phyloP scores from a whole-genome alignment of 2,113 vertebrate genomes.

The Procavia capensis region DNA sequence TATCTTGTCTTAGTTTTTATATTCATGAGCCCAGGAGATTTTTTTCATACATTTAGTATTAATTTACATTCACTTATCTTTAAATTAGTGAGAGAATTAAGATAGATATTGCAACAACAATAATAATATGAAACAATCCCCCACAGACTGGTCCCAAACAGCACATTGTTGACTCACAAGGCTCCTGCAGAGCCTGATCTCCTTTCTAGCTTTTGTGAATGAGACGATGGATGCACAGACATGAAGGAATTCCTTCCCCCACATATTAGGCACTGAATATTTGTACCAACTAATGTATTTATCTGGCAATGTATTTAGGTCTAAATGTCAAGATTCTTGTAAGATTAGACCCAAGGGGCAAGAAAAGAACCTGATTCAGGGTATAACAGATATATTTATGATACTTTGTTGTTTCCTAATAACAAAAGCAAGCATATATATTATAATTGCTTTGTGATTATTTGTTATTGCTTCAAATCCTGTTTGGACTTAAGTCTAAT shows the following conservation, averaged over 20 bases:
- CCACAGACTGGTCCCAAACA: not conserved
- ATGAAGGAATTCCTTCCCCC: not conserved
- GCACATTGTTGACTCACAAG: not conserved
- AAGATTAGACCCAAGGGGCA: constrained; percentile 10
- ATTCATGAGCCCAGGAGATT: not conserved
- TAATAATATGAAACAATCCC: not conserved
- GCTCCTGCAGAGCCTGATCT: not conserved
- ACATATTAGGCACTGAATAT: not conserved
- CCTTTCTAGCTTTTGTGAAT: not conserved
- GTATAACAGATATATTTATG: not conserved
- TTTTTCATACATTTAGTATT: not conserved
- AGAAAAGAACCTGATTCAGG: not conserved
- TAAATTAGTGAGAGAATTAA: not conserved
- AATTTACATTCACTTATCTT: not conserved
- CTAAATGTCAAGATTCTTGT: not conserved
- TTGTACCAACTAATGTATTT: constrained; percentile 6
- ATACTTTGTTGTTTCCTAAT: not conserved
- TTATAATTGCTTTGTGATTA: not conserved
- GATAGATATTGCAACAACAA: not conserved
- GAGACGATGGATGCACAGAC: not conserved
- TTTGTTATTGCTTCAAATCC: constrained; percentile 36
- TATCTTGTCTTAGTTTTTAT: not conserved
- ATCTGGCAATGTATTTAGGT: not conserved
- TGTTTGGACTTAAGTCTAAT: not conserved
- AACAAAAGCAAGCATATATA: not conserved